Evolutionary conservation across 1,140 invertebrate genomes (phyloP), one percentile per base, ranked within the genome.

Genomic region (Brachystomella parvula): DNA sequence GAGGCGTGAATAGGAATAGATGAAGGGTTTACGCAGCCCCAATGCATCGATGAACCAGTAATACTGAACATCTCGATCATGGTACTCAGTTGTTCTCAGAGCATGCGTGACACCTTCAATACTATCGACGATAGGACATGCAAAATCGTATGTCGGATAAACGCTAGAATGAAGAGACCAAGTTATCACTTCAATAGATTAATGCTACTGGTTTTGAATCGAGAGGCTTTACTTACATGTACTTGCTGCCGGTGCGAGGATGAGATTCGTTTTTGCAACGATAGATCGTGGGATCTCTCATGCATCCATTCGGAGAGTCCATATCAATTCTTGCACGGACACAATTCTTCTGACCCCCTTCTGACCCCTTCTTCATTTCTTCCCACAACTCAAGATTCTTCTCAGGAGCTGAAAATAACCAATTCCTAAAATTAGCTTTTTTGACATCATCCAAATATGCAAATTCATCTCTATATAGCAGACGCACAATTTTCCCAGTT

Each of bases 121-220:
- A 58, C 92, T 88, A 79, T 99, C 97, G 2, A 99, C 96, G 75
- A 99, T 97, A 2, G 97, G 97, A 79, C 97, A 99, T 1, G 96
- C 95, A 83, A 99, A 99, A 81, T 99, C 97, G 76, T 99, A 99
- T 0, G 96, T 99, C 30, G 97, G 97, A 81, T 99, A 99, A 2
- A 96, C 95, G 75, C 94, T 96, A 76, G 1, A 78, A 83, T 53
- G 31, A 26, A 29, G 6, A 64, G 64, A 35, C 31, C 21, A 21
- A 61, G 26, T 65, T n/a, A 15, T 44, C 56, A 47, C 24, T 61
- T 9, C 9, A 12, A n/a, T n/a, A 44, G n/a, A n/a, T 9, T n/a
- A 44, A 44, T 12, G 39, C 39, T n/a, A 44, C 39, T n/a, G n/a
- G n/a, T 33, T 57, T 57, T 57, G 24, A 57, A 57, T 44, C n/a